These are phyloP conservation scores for Zoanthus sansibaricus DNA, from an alignment of 92 coral and sea anemone genomes.

Conservation along the genomic window DNA sequence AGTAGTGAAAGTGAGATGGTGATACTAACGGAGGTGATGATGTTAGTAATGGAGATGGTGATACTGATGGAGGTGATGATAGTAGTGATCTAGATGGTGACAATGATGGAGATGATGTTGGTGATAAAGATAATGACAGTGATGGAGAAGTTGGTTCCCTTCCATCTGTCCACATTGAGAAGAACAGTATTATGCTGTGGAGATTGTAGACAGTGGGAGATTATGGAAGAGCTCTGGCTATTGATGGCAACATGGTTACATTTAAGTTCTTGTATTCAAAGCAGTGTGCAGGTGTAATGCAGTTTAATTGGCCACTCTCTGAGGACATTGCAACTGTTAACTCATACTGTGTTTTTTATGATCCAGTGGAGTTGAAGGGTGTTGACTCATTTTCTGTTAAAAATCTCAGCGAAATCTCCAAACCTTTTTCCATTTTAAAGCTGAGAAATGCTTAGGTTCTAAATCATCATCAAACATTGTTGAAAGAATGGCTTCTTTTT, in stretches of 20 bases:
- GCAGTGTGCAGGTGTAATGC: slow-evolving; percentile 39
- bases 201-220: slow-evolving; percentile 19
- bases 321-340: slow-evolving; percentile 33
- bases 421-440: slow-evolving; percentile 21
- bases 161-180: slow-evolving; percentile 30
- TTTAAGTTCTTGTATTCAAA: slow-evolving; percentile 45
- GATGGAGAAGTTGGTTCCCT: slow-evolving; percentile 16
- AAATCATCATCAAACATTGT: slow-evolving; percentile 18
- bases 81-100: too few species aligned
- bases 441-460: slow-evolving; percentile 35
- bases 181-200: slow-evolving; percentile 37
- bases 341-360: slow-evolving; percentile 40
- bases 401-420: slow-evolving; percentile 17
- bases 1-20: not conserved
- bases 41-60: too few species aligned
- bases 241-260: slow-evolving; percentile 38
- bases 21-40: too few species aligned
- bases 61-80: too few species aligned
- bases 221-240: slow-evolving; percentile 31
- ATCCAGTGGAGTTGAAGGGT: slow-evolving; percentile 37
- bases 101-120: too few species aligned
- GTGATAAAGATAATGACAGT: slow-evolving; percentile 10
- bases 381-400: slow-evolving; percentile 29
- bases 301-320: slow-evolving; percentile 39
- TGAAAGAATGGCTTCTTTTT: slow-evolving; percentile 1